Base-by-base conservation (phyloP, 2,888 invertebrate species). In the Perdita meconis region DNA sequence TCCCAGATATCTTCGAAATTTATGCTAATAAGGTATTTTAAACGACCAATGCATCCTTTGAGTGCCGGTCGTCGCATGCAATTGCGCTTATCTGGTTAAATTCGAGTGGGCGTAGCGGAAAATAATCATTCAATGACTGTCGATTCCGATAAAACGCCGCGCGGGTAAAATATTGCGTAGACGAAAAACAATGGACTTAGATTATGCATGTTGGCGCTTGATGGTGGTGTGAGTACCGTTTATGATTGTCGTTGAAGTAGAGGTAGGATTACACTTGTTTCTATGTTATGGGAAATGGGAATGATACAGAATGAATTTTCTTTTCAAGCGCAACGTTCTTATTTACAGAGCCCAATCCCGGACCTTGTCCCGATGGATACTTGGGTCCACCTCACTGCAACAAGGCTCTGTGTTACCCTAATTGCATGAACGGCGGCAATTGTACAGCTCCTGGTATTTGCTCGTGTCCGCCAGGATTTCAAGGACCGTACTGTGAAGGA, bases 371-470 rank as follows among this genome's bases (percentile, higher is more conserved):
- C 34, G 97, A 97, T 89, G 97, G 97, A 6, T 98, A 97, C 90
- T 96, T 97, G 95, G 98, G 98, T 1, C 97, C 96, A 87, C 89
- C 90, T 12, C 96, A 97, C 90, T 97, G 97, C 87, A 95, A 96
- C 89, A 97, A 96, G 80, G 97, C 98, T 40, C 94, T 98, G 44
- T 98, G 98, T 90, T 98, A 97, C 93, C 97, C 98, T 36, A 96
- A 97, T 89, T 98, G 98, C 90, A 96, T 97, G 95, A 97, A 98
- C 92, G 97, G 97, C 5, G 98, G 98, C 8, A 97, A 96, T 90
- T 98, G 98, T 91, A 97, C 97, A 19, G 96, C 97, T 34, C 98
- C 98, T 3, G 97, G 97, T 0, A 94, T 96, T 2, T 98, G 98
- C 91, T 96, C 96, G 78, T 98, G 97, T 88, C 97, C 96, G 13